Percentiles rank a stretch among this genome's conserved stretches.
These are phyloP conservation scores for Lepus oiostolus DNA, from an alignment of 2,797 vertebrate species.

Conservation along the genomic window DNA sequence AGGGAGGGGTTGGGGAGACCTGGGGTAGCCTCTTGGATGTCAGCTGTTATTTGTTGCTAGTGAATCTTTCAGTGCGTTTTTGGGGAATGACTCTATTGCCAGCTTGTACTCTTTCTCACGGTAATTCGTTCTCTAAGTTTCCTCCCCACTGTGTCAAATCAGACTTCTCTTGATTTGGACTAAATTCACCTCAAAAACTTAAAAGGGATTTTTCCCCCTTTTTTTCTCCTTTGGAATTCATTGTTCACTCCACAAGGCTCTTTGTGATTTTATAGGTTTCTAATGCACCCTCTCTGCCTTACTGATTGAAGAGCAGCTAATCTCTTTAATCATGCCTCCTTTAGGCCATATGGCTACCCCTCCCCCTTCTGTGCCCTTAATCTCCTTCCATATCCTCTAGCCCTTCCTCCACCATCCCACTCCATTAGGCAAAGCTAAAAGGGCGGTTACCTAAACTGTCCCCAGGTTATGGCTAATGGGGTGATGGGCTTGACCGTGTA, in stretches of 20 bases:
- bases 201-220: neutral
- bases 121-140: constrained; percentile 36
- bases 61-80: constrained; percentile 21
- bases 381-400: constrained; percentile 55
- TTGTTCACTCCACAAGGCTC: constrained; percentile 2
- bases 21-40: neutral
- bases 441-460: constrained; percentile 51
- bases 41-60: constrained; percentile 5
- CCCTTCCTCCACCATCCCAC: neutral
- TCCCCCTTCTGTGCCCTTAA: constrained; percentile 56
- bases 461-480: constrained; percentile 36
- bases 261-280: constrained; percentile 60
- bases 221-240: constrained; percentile 41
- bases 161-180: constrained; percentile 39
- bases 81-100: neutral
- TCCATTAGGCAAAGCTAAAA: constrained; percentile 8
- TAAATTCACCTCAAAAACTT: constrained; percentile 44
- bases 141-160: constrained; percentile 58
- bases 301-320: constrained; percentile 67
- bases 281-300: constrained; percentile 29
- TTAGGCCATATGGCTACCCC: constrained; percentile 59
- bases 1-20: neutral
- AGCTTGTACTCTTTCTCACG: neutral
- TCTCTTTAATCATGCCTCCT: constrained; percentile 70
- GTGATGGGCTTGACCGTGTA: neutral